Base-by-base conservation (phyloP, 37 sponge, comb jelly and placozoan species). In the Halichondria panicea region DNA sequence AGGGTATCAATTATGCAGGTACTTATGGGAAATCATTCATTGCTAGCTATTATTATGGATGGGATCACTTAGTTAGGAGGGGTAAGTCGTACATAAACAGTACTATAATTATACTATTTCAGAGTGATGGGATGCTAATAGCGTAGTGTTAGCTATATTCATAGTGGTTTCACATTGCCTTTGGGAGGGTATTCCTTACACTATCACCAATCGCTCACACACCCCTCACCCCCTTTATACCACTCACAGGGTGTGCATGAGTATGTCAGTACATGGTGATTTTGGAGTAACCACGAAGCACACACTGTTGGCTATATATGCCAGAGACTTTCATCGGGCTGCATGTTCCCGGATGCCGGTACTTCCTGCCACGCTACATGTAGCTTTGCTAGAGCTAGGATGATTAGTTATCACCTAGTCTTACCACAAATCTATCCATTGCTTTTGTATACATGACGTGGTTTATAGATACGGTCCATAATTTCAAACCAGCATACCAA, bases 51-150 rank as follows among this genome's bases (percentile, higher is more conserved):
- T n/a, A 35, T 98, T 8, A 77, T 87, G 31, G 80, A 95, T 84
- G 99, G 99, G 6, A 95, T 98, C 35, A 92, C 96, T 9, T 95
- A n/a, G n/a, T n/a, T 98, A 96, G 99, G 99, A 66, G 99, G 94
- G 44, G 93, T 92, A 55, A 92, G 93, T 41, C 39, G 4, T n/a
- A n/a, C n/a, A n/a, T n/a, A 13, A 32, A 15, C 25, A 55, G 22
- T 36, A 38, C 40, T 36, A 25, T 27, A 44, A 15, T 48, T 48
- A 18, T n/a, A n/a, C n/a, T n/a, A n/a, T n/a, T n/a, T n/a, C n/a
- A n/a, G n/a, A n/a, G n/a, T n/a, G n/a, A 41, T 55, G 58, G 59
- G 59, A 55, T 56, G 34, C 13, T 36, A 3, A 25, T 63, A 8
- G n/a, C n/a, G n/a, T n/a, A n/a, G n/a, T n/a, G n/a, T n/a, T n/a